Conservation (phyloP, 2,888 invertebrate species). For the Gastrophysa polygoni region DNA sequence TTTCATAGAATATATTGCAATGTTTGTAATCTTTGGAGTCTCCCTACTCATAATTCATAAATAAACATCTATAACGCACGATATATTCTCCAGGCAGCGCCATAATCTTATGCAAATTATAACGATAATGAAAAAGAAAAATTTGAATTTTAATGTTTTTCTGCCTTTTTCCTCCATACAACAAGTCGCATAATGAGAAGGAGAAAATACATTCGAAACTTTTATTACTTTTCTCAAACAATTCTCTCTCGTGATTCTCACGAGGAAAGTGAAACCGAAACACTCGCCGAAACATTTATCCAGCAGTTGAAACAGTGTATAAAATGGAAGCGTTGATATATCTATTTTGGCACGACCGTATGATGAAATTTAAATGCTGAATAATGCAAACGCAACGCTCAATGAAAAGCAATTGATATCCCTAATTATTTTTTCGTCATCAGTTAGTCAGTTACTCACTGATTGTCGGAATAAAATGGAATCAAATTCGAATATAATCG, state of each 20-base stretch:
- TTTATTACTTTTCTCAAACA: too few relatives aligned
- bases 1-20: constrained; percentile 55
- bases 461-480: constrained; percentile 17
- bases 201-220: not conserved
- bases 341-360: too few relatives aligned
- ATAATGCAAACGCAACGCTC: too few relatives aligned
- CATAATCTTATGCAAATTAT: constrained; percentile 56
- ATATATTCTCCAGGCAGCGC: constrained; percentile 53
- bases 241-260: too few relatives aligned
- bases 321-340: too few relatives aligned
- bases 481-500: constrained; percentile 16
- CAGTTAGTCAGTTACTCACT: constrained; percentile 4
- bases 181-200: not conserved
- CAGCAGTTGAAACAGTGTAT: too few relatives aligned
- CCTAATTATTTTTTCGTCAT: not conserved
- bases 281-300: too few relatives aligned
- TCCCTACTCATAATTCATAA: constrained; percentile 60
- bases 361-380: too few relatives aligned
- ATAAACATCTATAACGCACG: constrained; percentile 60
- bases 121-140: constrained; percentile 50
- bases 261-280: too few relatives aligned
- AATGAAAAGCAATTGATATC: too few relatives aligned
- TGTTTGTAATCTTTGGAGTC: constrained; percentile 54
- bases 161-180: constrained; percentile 48
- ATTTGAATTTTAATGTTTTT: constrained; percentile 55